phyloP scores from a whole-genome alignment of 2,113 vertebrate genomes.

The Bothrops jararaca region DNA sequence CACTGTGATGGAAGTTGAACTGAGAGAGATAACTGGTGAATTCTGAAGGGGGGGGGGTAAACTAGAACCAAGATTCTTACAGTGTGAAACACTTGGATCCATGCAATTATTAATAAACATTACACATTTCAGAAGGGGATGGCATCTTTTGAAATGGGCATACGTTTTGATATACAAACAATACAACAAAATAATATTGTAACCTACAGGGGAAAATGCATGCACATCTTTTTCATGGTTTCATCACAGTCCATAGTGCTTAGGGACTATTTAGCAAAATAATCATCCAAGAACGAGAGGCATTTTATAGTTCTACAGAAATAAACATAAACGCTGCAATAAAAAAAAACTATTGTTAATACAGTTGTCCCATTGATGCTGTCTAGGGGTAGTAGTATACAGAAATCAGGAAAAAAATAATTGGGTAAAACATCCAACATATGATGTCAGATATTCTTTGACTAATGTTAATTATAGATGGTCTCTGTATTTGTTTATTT shows the following conservation, averaged over 20 bases:
- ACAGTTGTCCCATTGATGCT: not conserved
- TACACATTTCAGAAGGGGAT: not conserved
- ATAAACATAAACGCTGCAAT: not conserved
- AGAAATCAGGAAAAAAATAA: not conserved
- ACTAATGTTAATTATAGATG: constrained; percentile 19
- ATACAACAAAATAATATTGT: not conserved
- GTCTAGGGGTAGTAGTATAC: not conserved
- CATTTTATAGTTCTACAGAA: not conserved
- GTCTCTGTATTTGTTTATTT: not conserved
- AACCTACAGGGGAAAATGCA: not conserved
- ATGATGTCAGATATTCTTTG: not conserved
- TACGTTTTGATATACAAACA: not conserved
- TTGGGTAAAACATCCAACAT: constrained; percentile 29
- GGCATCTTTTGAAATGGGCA: not conserved
- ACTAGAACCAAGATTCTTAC: not conserved
- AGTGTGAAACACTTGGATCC: not conserved
- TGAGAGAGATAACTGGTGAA: not conserved
- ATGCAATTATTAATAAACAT: not conserved
- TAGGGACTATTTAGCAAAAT: not conserved
- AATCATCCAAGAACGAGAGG: not conserved
- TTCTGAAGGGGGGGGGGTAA: not conserved
- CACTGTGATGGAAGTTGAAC: not conserved
- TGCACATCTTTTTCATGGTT: not conserved
- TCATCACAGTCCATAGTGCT: not conserved
- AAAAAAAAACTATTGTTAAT: not conserved